Conservation (phyloP, 2,888 invertebrate genomes). For the Dryadula phaetusa region DNA sequence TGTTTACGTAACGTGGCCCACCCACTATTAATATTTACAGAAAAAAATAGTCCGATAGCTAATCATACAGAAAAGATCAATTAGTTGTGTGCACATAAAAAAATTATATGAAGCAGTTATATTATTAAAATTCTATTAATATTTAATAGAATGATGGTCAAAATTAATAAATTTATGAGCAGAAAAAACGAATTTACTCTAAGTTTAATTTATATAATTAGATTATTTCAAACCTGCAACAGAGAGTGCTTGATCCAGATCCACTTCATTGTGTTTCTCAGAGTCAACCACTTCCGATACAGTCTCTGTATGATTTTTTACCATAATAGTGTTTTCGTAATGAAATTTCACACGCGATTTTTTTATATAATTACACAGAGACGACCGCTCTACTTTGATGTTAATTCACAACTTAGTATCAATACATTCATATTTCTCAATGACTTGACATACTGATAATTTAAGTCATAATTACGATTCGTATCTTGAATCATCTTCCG, state of each 20-base stretch:
- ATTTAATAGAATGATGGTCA: background rate
- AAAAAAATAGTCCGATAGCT: too few relatives aligned
- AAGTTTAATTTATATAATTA: background rate
- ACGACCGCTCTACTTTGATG: constrained; percentile 25
- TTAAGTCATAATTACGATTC: background rate
- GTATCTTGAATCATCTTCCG: background rate
- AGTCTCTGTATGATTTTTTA: constrained; percentile 53
- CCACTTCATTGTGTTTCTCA: constrained; percentile 52
- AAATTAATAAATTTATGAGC: too few relatives aligned
- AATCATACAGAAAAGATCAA: too few relatives aligned
- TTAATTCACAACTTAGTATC: constrained; percentile 1
- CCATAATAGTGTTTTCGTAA: background rate
- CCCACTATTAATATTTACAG: too few relatives aligned
- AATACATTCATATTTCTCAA: background rate
- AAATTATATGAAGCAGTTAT: background rate
- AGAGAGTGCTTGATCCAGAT: constrained; percentile 68
- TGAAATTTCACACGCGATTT: background rate
- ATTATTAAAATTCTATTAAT: background rate
- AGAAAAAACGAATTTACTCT: background rate
- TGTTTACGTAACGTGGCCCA: too few relatives aligned
- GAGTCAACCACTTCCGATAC: constrained; percentile 56
- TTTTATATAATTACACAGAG: constrained; percentile 7
- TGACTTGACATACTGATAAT: background rate
- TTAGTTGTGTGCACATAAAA: too few relatives aligned
- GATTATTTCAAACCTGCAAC: constrained; percentile 50